Base-by-base conservation (phyloP, 2,797 vertebrate genomes). In the Neosilurus hyrtlii region DNA sequence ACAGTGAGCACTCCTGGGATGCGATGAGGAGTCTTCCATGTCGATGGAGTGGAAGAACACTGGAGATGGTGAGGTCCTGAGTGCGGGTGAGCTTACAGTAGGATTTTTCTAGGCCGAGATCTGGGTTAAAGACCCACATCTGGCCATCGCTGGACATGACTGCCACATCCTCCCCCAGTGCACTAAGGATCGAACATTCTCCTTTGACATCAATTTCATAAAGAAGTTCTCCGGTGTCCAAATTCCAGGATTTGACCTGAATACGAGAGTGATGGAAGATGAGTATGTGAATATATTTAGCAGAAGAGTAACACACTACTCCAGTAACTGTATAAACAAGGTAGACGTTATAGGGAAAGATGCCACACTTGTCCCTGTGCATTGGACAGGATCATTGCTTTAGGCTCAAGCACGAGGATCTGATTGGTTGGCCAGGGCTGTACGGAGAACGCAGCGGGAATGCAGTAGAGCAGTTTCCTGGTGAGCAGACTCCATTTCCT, bases 201-300 rank as follows among this genome's bases (percentile, higher is more conserved):
- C 59, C 90, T 0, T 80, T 79, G 0, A 91, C 91, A 1, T 80
- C 84, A 26, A 90, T 37, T 26, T 70, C 83, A 86, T 93, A 91
- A 59, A 93, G 70, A 5, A 76, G 85, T 24, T 92, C 90, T 0
- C 88, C 90, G 0, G 91, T 93, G 20, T 95, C 94, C 86, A 93
- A 85, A 54, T 86, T 85, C 95, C 91, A 95, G 22, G 91, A 91
- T 24, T 67, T 95, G 78, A 95, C 89, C 96, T 97, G 85, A 15
- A 20, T 15, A 67, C n/a, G 5, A 54, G 81, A 81, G 26, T 10
- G 71, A 66, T 43, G 12, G 18, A 74, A 73, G 18, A 16, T 62
- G 12, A 54, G 24, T 67, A 8, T 35, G 11, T 30, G 51, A 66
- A 57, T 70, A 9, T 37, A 30, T 43, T 70, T 14, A 8, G 9